A percentile compares a stretch with the other conserved stretches of the same genome.
These are phyloP conservation scores for Mastomys coucha DNA, from an alignment of 2,113 vertebrate genomes.

Conservation along the genomic window DNA sequence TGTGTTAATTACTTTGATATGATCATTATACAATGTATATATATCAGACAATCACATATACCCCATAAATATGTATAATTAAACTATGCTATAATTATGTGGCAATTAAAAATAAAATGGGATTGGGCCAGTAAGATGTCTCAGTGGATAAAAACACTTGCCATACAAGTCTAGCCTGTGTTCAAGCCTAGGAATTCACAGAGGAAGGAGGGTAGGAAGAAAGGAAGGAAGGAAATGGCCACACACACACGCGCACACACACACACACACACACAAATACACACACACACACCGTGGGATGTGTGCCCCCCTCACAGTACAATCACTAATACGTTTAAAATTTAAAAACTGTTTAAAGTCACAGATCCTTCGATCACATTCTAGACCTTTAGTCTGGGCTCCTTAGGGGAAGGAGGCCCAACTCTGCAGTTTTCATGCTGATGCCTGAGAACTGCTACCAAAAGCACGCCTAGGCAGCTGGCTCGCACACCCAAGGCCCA, in stretches of 20 bases:
- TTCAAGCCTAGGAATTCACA: background rate
- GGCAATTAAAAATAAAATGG: constrained; percentile 9
- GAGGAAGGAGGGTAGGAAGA: too few species aligned
- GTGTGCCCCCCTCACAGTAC: background rate
- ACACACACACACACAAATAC: too few species aligned
- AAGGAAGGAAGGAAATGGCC: background rate
- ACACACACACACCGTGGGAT: background rate
- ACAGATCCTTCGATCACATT: background rate
- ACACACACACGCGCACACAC: background rate
- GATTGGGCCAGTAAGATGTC: background rate
- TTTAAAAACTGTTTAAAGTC: background rate
- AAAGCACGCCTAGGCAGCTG: background rate
- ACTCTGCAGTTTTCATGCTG: background rate
- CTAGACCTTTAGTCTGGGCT: background rate
- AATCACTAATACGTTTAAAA: background rate
- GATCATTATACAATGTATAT: background rate
- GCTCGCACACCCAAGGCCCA: fast-evolving
- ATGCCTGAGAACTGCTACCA: background rate
- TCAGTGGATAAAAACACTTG: background rate
- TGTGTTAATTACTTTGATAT: background rate
- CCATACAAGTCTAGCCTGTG: background rate
- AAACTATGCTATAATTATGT: background rate
- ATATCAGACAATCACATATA: background rate
- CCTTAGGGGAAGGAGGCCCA: background rate
- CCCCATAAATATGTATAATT: background rate